Conservation (phyloP, 2,888 invertebrate species). For the Plagodis dolabraria region DNA sequence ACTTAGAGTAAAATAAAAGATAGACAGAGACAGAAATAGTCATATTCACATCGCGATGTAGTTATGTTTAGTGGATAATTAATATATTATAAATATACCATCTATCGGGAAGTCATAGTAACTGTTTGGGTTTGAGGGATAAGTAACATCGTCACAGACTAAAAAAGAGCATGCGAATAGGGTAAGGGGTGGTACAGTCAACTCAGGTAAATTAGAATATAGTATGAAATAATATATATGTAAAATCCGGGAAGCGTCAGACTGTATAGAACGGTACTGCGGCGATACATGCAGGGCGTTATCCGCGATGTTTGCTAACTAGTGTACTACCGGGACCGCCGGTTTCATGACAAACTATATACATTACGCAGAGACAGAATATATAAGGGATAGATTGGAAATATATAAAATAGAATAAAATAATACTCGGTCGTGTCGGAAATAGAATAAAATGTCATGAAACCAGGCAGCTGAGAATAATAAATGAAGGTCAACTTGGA, state of each 20-base stretch:
- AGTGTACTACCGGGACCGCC: constrained; percentile 56
- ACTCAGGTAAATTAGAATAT: constrained; percentile 57
- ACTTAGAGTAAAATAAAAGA: constrained; percentile 78
- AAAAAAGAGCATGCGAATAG: constrained; percentile 78
- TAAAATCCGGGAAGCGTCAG: constrained; percentile 73
- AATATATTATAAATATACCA: constrained; percentile 40
- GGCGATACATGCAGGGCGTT: constrained; percentile 72
- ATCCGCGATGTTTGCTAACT: constrained; percentile 58
- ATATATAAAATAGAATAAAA: constrained; percentile 41
- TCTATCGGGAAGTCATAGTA: constrained; percentile 72
- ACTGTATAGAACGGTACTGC: constrained; percentile 64
- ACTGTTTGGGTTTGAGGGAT: constrained; percentile 83
- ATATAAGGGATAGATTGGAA: constrained; percentile 35
- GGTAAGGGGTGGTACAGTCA: constrained; percentile 67
- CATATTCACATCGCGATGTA: constrained; percentile 81
- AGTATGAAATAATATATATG: constrained; percentile 43
- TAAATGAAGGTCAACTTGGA: constrained; percentile 61
- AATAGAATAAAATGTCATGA: constrained; percentile 65
- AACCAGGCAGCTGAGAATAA: constrained; percentile 64
- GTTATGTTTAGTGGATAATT: constrained; percentile 66
- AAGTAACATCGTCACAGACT: constrained; percentile 82
- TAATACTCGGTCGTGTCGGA: constrained; percentile 39
- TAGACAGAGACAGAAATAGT: constrained; percentile 76
- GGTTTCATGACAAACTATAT: constrained; percentile 69
- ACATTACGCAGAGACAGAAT: constrained; percentile 38